Evolutionary conservation across 2,113 vertebrate genomes (phyloP), one percentile per base, ranked within the genome.

Genomic region (Trachemys scripta): DNA sequence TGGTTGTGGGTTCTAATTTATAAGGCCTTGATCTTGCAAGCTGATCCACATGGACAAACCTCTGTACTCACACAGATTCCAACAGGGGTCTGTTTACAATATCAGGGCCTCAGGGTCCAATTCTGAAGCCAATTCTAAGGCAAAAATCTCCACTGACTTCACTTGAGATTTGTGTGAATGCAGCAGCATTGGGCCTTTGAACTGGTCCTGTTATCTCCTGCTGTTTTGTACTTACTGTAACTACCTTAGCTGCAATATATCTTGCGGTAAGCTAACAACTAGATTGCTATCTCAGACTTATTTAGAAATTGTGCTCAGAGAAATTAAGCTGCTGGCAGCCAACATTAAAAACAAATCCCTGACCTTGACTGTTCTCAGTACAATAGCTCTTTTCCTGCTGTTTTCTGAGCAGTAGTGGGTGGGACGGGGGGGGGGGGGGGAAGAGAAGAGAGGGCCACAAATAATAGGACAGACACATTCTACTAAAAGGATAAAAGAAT

Each of bases 311-410:
- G 75, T 65, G 87, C 86, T 53, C 72, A 57, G 72, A 96, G 57
- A 92, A 96, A 87, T 59, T 51, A 90, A 92, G 84, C 69, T 80
- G 85, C 80, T 96, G 65, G 91, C 87, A 97, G 53, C 10, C 53
- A 91, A 87, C 53, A 97, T 88, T 85, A 95, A 92, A 96, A 95
- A 0, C 90, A 94, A 95, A 91, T 94, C 84, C 88, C 85, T 90
- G 95, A 90, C 93, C 97, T 97, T 98, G 95, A 91, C 91, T 89
- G 82, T 84, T 95, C 69, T 86, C 90, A 92, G 57, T 53, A 96
- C 95, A 97, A 96, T 96, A 92, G 85, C 42, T 24, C 19, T 93
- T 97, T 98, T 97, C 95, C 96, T 97, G 91, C 82, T 97, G 97
- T 89, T 97, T 97, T 97, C n/a, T 59, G 81, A 89, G 76, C 80